A percentile compares a stretch with the other conserved stretches of the same genome.
Evolutionary conservation across 2,888 invertebrate genomes (phyloP).

Genomic region (Heliconius cydno): DNA sequence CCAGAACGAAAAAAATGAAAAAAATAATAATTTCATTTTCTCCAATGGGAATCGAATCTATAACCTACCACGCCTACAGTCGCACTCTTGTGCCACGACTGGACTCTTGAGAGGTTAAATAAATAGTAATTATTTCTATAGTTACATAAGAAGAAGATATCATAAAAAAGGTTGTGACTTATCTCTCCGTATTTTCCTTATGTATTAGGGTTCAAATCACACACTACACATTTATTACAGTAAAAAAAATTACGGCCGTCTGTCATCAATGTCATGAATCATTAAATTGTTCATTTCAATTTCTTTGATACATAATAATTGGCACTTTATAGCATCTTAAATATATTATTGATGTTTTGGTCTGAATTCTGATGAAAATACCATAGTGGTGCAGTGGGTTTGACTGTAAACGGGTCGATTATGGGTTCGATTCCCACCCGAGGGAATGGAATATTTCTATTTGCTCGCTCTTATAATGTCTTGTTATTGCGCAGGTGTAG

Average conservation of each 20-base stretch:
- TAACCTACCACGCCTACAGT: too few species aligned
- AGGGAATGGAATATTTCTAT: neutral
- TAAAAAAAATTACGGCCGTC: neutral
- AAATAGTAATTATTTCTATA: neutral
- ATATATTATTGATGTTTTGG: neutral
- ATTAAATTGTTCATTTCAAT: constrained; percentile 23
- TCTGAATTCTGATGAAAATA: neutral
- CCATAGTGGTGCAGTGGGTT: too few species aligned
- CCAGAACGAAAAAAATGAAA: neutral
- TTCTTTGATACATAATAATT: constrained; percentile 16
- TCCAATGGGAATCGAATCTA: too few species aligned
- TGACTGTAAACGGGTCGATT: neutral
- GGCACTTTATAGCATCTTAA: neutral
- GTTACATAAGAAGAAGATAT: neutral
- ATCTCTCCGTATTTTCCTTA: neutral
- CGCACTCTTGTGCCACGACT: too few species aligned
- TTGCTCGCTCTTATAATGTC: neutral
- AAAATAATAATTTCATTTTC: too few species aligned
- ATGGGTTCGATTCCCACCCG: neutral
- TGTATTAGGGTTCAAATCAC: neutral
- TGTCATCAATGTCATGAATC: neutral
- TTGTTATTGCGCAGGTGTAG: too few species aligned
- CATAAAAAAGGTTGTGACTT: neutral
- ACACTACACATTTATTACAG: too few species aligned
- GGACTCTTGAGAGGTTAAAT: too few species aligned